Evolutionary conservation across 2,797 vertebrate species (phyloP).

Genomic region (Lacerta viridis): DNA sequence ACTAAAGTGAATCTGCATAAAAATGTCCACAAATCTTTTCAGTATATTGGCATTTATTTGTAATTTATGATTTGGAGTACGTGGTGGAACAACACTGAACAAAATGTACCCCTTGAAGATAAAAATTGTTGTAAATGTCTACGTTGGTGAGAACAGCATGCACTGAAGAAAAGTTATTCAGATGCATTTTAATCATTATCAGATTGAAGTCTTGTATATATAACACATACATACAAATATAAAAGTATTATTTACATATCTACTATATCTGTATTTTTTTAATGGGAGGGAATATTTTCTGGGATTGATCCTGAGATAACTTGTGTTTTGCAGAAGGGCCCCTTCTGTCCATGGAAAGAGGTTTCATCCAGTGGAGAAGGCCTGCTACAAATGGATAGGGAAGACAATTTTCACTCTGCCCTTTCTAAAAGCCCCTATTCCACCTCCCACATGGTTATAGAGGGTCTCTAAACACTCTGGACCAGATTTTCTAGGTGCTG

Average conservation of each 20-base stretch:
- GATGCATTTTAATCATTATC: constrained; percentile 45
- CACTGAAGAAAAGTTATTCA: constrained; percentile 57
- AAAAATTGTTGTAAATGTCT: constrained; percentile 66
- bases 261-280: not conserved
- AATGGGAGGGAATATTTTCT: not conserved
- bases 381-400: not conserved
- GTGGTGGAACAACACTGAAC: constrained; percentile 70
- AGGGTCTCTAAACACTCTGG: not conserved
- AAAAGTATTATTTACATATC: not conserved
- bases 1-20: constrained; percentile 49
- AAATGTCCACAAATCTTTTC: constrained; percentile 64
- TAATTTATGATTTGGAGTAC: constrained; percentile 57
- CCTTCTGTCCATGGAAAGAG: not conserved
- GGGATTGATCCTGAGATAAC: not conserved
- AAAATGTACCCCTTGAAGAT: constrained; percentile 74
- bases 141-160: constrained; percentile 70
- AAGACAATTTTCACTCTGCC: not conserved
- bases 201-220: constrained; percentile 28
- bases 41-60: constrained; percentile 60
- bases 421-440: not conserved
- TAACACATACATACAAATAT: too few relatives aligned
- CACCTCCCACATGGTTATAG: not conserved
- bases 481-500: not conserved
- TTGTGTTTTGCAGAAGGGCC: not conserved
- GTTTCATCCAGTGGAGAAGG: not conserved